A percentile compares a stretch with the other conserved stretches of the same genome.
Evolutionary conservation across 2,113 vertebrate species (phyloP).

Genomic region (Trogon surrucura): DNA sequence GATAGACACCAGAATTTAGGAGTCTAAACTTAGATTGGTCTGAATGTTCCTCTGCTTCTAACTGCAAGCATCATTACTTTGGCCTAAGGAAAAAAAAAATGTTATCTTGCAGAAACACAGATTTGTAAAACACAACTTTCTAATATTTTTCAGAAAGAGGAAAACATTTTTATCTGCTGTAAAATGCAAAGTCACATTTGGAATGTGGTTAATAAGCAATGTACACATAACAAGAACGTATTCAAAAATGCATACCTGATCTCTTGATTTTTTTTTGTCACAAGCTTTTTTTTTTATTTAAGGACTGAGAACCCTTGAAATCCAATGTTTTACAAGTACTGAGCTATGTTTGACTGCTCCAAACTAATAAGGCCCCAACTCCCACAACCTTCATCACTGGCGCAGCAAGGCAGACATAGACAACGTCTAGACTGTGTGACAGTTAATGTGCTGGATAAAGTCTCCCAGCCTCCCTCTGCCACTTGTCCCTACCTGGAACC

Average conservation of each 20-base stretch:
- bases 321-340: neutral
- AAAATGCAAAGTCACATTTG: neutral
- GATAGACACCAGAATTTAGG: neutral
- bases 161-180: neutral
- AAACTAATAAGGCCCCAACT: neutral
- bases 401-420: neutral
- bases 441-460: neutral
- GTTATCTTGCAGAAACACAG: neutral
- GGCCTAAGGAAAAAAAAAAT: neutral
- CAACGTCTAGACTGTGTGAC: neutral
- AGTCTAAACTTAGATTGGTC: neutral
- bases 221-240: rapidly evolving
- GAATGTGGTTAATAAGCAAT: neutral
- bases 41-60: neutral
- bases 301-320: neutral
- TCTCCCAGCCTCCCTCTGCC: neutral
- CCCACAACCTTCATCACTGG: neutral
- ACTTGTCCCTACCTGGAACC: neutral
- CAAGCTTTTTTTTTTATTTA: neutral
- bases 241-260: neutral
- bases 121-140: neutral
- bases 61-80: neutral
- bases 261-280: neutral
- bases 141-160: neutral
- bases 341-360: neutral